These are phyloP conservation scores for Erebia epiphron DNA, from an alignment of 2,888 invertebrate species.

Conservation along the genomic window DNA sequence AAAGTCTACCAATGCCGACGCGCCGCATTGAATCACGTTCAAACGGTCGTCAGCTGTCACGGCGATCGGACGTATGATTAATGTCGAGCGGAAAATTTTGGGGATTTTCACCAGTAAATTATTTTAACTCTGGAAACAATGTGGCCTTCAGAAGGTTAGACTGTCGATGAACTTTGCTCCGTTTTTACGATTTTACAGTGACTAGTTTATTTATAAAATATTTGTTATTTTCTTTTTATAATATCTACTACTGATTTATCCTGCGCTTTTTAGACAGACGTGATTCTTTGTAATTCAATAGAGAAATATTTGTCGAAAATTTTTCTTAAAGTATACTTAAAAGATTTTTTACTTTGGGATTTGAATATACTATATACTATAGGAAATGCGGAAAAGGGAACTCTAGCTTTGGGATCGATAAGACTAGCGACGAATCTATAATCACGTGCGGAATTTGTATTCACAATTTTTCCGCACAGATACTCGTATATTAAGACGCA, in stretches of 20 bases:
- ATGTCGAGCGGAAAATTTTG: background rate
- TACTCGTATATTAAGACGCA: too few relatives aligned
- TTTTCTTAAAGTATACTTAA: too few relatives aligned
- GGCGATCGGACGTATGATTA: conserved; percentile 20
- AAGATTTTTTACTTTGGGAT: too few relatives aligned
- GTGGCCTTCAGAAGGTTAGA: conserved; percentile 5
- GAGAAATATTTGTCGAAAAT: too few relatives aligned
- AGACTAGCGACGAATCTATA: too few relatives aligned
- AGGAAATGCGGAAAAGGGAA: too few relatives aligned
- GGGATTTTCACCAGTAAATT: conserved; percentile 10
- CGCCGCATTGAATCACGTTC: conserved; percentile 17
- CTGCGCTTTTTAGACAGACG: background rate
- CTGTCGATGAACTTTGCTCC: background rate
- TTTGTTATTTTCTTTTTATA: background rate
- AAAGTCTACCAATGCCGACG: background rate
- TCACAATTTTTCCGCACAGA: too few relatives aligned
- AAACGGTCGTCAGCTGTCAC: conserved; percentile 15
- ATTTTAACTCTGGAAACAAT: background rate
- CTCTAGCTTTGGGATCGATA: too few relatives aligned
- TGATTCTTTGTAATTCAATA: too few relatives aligned
- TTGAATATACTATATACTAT: too few relatives aligned
- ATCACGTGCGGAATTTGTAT: too few relatives aligned
- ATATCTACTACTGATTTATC: background rate
- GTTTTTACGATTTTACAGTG: background rate
- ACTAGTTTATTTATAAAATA: too few relatives aligned